Conservation (phyloP, 2,113 vertebrate species). For the Zosterops hypoxanthus region DNA sequence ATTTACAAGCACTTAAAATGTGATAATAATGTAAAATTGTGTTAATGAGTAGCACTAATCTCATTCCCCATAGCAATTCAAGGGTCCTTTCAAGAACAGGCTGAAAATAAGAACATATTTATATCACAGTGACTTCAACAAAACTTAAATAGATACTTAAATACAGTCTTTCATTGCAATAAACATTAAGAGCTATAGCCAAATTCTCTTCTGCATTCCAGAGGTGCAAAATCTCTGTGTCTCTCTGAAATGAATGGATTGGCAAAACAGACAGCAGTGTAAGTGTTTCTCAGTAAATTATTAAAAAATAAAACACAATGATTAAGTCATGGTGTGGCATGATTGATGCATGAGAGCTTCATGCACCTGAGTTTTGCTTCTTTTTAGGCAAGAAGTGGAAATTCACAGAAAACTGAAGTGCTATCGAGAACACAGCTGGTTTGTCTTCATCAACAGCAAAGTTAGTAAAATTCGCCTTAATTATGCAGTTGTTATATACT, state of each 20-base stretch:
- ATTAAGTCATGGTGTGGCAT: neutral
- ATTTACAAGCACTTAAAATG: neutral
- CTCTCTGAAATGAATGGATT: neutral
- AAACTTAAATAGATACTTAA: neutral
- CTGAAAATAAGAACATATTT: neutral
- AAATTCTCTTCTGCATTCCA: neutral
- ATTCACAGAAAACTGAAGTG: neutral
- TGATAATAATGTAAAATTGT: neutral
- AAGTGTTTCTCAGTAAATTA: neutral
- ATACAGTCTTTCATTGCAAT: neutral
- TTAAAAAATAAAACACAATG: neutral
- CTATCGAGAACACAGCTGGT: neutral
- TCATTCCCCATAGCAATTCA: neutral
- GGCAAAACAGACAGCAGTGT: neutral
- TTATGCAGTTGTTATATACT: neutral
- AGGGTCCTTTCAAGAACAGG: neutral
- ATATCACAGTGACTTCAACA: neutral
- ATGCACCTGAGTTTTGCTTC: neutral
- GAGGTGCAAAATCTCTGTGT: neutral
- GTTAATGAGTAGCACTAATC: neutral
- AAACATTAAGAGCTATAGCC: neutral
- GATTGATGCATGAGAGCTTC: neutral
- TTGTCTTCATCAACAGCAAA: neutral
- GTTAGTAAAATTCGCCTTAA: neutral
- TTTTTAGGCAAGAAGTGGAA: neutral